These are phyloP conservation scores for Pteromalus puparum DNA, from an alignment of 1,140 invertebrate genomes.

Conservation along the genomic window DNA sequence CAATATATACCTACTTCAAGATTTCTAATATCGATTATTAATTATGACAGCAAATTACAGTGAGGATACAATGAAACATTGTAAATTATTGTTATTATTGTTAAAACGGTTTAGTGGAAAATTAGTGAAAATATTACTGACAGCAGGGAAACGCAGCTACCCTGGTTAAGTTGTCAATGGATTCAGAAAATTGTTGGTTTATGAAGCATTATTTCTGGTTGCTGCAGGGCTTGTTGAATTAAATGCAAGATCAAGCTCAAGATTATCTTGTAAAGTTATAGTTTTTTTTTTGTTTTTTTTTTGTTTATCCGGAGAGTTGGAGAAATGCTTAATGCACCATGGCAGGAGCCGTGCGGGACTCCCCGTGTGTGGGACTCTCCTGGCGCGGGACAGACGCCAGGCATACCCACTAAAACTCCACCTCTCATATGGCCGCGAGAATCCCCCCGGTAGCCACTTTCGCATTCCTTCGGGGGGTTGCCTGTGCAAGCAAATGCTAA, in stretches of 20 bases:
- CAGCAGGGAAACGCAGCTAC: conserved; percentile 84
- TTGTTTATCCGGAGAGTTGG: no score
- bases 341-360: no score
- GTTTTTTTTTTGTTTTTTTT: conserved; percentile 80
- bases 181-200: conserved; percentile 83
- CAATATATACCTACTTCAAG: conserved; percentile 81
- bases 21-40: conserved; percentile 85
- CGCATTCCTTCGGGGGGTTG: no score
- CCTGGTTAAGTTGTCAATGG: conserved; percentile 81
- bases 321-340: no score
- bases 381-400: no score
- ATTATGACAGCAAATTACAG: conserved; percentile 88
- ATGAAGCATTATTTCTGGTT: conserved; percentile 85
- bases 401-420: no score
- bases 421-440: no score
- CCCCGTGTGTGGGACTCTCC: no score
- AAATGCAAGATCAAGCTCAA: conserved; percentile 80
- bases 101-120: conserved; percentile 87
- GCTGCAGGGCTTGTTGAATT: conserved; percentile 78
- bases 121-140: conserved; percentile 84
- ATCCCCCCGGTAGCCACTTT: no score
- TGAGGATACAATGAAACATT: conserved; percentile 90
- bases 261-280: conserved; percentile 79
- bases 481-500: no score
- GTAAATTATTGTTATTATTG: conserved; percentile 85